These are phyloP conservation scores for Itoplectis maculator DNA, from an alignment of 2,888 invertebrate species.

Conservation along the genomic window DNA sequence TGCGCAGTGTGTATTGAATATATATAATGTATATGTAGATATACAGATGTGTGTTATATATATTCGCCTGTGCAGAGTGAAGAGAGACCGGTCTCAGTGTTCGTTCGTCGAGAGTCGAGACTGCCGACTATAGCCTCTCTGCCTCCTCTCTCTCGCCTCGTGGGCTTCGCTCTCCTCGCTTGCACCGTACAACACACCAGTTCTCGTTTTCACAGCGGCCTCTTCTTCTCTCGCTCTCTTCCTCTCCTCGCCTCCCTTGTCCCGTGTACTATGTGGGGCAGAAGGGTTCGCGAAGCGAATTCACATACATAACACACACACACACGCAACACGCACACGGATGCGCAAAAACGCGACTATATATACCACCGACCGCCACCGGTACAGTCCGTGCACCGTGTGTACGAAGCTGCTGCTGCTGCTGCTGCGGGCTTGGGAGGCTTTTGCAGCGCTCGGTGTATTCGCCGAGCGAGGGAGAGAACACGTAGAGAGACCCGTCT, in stretches of 20 bases:
- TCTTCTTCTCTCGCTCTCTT: conserved; percentile 29
- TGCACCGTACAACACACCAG: conserved; percentile 48
- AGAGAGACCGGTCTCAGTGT: conserved; percentile 57
- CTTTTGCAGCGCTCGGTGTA: conserved; percentile 53
- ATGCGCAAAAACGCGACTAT: no score
- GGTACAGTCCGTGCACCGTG: conserved; percentile 1
- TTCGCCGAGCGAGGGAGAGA: conserved; percentile 44
- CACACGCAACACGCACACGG: background rate
- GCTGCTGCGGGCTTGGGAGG: conserved; percentile 37
- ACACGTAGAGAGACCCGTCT: conserved; percentile 48
- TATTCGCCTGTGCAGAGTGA: conserved; percentile 13
- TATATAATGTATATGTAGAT: background rate
- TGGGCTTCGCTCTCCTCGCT: conserved; percentile 58
- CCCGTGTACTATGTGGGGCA: conserved; percentile 66
- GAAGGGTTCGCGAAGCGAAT: conserved; percentile 69
- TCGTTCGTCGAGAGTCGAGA: conserved; percentile 61
- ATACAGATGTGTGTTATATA: conserved; percentile 7
- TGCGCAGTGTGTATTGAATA: background rate
- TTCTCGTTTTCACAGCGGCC: conserved; percentile 56
- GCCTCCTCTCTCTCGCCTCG: conserved; percentile 57
- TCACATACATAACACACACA: conserved; percentile 54
- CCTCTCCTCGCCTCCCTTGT: conserved; percentile 13
- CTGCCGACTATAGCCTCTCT: conserved; percentile 63
- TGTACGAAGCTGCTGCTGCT: conserved; percentile 18
- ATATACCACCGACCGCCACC: background rate